Base-by-base conservation (phyloP, 2,797 vertebrate species). In the Takifugu ocellatus region DNA sequence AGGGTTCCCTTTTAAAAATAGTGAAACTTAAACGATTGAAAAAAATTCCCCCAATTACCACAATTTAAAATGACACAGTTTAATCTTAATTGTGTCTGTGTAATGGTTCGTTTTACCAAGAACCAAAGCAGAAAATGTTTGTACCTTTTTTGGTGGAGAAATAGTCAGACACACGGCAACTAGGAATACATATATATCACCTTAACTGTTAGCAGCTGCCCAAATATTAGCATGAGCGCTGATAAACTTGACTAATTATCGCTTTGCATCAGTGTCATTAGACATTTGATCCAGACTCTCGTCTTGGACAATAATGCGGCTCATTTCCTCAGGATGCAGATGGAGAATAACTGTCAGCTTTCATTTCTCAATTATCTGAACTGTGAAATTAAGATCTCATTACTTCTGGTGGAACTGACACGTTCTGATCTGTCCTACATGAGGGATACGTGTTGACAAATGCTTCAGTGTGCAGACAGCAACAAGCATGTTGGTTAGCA, bases 251-350 rank as follows among this genome's bases (percentile, higher is more conserved):
- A 58, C 54, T 49, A 15, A 50, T 39, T 39, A n/a, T 17, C 45
- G 21, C 45, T 17, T 39, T 25, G 10, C 29, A 42, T 49, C 31
- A 33, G 36, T 46, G 25, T 54, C 49, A 52, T 56, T 54, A 54
- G 17, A 53, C 36, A 14, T 39, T 39, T 39, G 36, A 66, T 48
- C n/a, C 1, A 31, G 51, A 5, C 10, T 14, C 52, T 9, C 48
- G 61, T 46, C 33, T 45, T 49, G n/a, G 50, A 12, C 50, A 49
- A 11, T 21, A 36, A 26, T 25, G 27, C 24, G 16, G 31, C 54
- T 56, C 3, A n/a, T 62, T 65, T 51, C 56, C 59, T 69, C 49
- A 5, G 55, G 46, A 12, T 55, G 59, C 46, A 49, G 14, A 25
- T 47, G 44, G 12, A 60, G 54, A 49, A 17, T 49, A 49, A 55